phyloP scores from a whole-genome alignment of 2,113 vertebrate species.

The Daboia siamensis region DNA sequence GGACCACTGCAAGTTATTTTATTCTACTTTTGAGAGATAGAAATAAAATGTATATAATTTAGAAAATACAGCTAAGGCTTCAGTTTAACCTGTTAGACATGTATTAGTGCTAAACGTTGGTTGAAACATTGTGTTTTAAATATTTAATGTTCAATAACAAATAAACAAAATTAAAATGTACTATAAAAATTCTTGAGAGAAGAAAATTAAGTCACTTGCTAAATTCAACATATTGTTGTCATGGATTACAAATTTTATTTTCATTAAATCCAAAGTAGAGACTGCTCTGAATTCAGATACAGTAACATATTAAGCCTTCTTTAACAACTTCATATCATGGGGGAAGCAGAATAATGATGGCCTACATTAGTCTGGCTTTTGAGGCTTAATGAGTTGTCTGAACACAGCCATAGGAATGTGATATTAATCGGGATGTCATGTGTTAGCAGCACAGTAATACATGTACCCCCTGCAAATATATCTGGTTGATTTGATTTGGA shows the following conservation, averaged over 20 bases:
- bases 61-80: neutral
- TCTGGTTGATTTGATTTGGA: neutral
- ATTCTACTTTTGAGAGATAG: neutral
- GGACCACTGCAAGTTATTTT: neutral
- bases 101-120: neutral
- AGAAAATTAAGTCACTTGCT: neutral
- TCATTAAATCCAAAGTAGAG: neutral
- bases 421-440: neutral
- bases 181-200: neutral
- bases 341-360: neutral
- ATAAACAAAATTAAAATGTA: neutral
- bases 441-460: neutral
- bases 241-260: neutral
- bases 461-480: neutral
- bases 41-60: neutral
- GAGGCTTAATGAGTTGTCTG: neutral
- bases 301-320: neutral
- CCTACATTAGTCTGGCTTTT: neutral
- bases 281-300: neutral
- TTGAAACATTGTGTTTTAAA: neutral
- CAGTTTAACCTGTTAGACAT: neutral
- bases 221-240: neutral
- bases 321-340: neutral
- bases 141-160: neutral
- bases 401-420: neutral